Percentiles rank a stretch among this genome's conserved stretches.
Evolutionary conservation across 2,888 invertebrate species (phyloP).

Genomic region (Zhengitettix transpicula): DNA sequence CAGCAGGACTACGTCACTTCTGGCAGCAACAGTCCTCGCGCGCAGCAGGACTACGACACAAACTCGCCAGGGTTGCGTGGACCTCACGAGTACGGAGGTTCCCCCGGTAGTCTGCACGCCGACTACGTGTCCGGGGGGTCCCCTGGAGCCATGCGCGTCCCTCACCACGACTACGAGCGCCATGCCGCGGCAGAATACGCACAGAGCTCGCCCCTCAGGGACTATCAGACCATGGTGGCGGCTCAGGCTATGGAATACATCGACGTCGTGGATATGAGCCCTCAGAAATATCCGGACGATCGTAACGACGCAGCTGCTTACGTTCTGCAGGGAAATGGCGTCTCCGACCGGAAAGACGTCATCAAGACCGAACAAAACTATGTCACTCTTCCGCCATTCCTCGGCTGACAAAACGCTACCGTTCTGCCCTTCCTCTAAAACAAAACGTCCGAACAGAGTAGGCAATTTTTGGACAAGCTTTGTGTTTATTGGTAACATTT

Average conservation of each 20-base stretch:
- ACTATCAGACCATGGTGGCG: constrained; percentile 7
- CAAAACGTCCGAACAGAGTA: too few species aligned
- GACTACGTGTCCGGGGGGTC: constrained; percentile 1
- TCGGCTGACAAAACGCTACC: not conserved
- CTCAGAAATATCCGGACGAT: too few species aligned
- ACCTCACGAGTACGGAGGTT: too few species aligned
- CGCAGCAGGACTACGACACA: constrained; percentile 3
- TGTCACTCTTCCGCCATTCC: not conserved
- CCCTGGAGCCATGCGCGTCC: not conserved
- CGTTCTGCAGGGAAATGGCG: not conserved
- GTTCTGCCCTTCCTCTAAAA: too few species aligned
- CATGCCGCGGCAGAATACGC: constrained; percentile 18
- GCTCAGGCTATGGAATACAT: not conserved
- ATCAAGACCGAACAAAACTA: not conserved
- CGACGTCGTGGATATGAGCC: too few species aligned
- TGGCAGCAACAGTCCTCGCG: constrained; percentile 4
- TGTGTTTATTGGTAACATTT: too few species aligned
- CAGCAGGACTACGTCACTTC: constrained; percentile 33
- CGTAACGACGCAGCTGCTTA: not conserved
- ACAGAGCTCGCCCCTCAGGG: constrained; percentile 39
- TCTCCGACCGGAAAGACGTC: not conserved
- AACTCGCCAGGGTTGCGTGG: too few species aligned
- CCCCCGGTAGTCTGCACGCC: not conserved
- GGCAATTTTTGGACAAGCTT: too few species aligned
- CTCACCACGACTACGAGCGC: constrained; percentile 4